Evolutionary conservation across 1,140 invertebrate species (phyloP).

Genomic region (Drosophila nannoptera): DNA sequence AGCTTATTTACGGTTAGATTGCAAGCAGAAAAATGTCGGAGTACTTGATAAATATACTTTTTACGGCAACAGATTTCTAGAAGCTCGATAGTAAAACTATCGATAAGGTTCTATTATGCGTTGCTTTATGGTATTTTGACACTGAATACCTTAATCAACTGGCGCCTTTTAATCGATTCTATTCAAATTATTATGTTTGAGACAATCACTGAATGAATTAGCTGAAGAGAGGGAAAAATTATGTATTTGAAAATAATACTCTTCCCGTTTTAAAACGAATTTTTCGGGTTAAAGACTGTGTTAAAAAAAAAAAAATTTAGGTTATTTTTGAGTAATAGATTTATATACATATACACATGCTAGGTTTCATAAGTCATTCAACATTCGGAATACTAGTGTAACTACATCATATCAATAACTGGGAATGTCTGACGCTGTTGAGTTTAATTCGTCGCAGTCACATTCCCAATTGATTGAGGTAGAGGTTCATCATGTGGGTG

Average conservation of each 20-base stretch:
- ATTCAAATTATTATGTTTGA: too few species aligned
- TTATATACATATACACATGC: neutral
- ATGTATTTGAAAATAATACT: too few species aligned
- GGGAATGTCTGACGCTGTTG: conserved; percentile 64
- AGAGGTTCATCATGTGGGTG: conserved; percentile 70
- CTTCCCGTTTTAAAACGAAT: too few species aligned
- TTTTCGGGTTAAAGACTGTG: too few species aligned
- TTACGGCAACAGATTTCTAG: conserved; percentile 3
- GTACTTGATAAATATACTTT: conserved; percentile 4
- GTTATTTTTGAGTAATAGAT: too few species aligned
- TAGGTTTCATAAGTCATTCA: neutral
- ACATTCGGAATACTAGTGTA: too few species aligned
- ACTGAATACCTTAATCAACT: neutral
- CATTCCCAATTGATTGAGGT: conserved; percentile 67
- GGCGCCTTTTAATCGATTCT: neutral
- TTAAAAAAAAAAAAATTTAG: too few species aligned
- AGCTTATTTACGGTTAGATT: conserved; percentile 36
- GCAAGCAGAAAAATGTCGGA: conserved; percentile 26
- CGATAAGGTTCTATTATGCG: neutral
- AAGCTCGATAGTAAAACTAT: conserved; percentile 14
- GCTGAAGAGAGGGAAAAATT: too few species aligned
- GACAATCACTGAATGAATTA: too few species aligned
- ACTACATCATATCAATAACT: neutral
- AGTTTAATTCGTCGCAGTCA: conserved; percentile 51
- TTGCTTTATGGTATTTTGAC: neutral